These are phyloP conservation scores for Eretmocerus hayati DNA, from an alignment of 2,888 invertebrate species.

Conservation along the genomic window DNA sequence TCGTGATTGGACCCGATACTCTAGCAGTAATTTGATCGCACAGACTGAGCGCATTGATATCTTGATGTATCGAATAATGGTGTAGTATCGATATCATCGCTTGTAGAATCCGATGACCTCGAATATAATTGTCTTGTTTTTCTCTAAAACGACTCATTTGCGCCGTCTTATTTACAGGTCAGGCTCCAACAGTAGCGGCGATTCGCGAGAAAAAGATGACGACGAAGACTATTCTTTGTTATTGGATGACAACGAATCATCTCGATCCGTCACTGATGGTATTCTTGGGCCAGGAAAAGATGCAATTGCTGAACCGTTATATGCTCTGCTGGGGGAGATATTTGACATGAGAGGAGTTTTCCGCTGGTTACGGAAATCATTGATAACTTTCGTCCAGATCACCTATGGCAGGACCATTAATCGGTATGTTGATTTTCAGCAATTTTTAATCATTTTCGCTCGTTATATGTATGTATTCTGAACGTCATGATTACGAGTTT, in stretches of 20 bases:
- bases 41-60: too few species aligned
- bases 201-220: conserved; percentile 66
- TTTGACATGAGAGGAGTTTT: conserved; percentile 87
- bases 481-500: too few species aligned
- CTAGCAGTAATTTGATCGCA: too few species aligned
- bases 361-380: conserved; percentile 76
- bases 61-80: too few species aligned
- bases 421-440: conserved; percentile 48
- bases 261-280: conserved; percentile 42
- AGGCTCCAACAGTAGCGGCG: conserved; percentile 36
- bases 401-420: conserved; percentile 90
- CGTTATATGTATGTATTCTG: too few species aligned
- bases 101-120: too few species aligned
- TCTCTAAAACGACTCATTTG: too few species aligned
- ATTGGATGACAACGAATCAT: conserved; percentile 55
- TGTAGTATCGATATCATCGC: too few species aligned
- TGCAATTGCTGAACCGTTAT: conserved; percentile 86
- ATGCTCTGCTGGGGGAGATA: conserved; percentile 77
- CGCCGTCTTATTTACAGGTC: neutral
- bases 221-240: conserved; percentile 77
- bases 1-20: too few species aligned
- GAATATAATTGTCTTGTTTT: too few species aligned
- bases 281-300: conserved; percentile 56
- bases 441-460: too few species aligned
- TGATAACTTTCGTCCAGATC: conserved; percentile 86